These are phyloP conservation scores for Tychaedon coryphoeus DNA, from an alignment of 2,113 vertebrate species.

Conservation along the genomic window DNA sequence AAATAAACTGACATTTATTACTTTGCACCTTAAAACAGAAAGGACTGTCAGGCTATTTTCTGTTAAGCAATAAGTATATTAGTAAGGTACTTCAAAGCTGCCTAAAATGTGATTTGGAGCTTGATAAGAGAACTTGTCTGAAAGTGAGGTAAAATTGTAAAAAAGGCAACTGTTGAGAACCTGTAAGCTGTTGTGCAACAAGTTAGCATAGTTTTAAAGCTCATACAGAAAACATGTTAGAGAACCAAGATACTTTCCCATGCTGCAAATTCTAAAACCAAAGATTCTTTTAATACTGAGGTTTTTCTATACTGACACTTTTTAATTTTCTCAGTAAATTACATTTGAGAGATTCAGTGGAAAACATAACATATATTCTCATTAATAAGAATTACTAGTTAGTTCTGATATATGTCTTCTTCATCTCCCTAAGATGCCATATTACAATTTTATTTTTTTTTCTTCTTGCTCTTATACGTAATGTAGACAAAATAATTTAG, in stretches of 20 bases:
- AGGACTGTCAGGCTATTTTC: constrained; percentile 29
- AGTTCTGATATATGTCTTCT: constrained; percentile 24
- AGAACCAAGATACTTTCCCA: background rate
- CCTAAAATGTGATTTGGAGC: constrained; percentile 64
- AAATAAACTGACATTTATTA: constrained; percentile 47
- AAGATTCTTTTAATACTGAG: background rate
- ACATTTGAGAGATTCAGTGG: background rate
- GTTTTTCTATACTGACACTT: background rate
- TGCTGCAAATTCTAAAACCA: background rate
- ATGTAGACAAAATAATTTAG: constrained; percentile 38
- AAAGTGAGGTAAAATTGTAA: constrained; percentile 58
- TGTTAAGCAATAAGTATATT: constrained; percentile 50
- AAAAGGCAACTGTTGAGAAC: constrained; percentile 34
- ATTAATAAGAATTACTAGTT: constrained; percentile 11
- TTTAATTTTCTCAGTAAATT: background rate
- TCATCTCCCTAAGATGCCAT: background rate
- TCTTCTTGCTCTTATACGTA: background rate
- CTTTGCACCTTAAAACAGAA: constrained; percentile 47
- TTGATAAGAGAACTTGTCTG: constrained; percentile 56
- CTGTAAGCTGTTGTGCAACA: constrained; percentile 59
- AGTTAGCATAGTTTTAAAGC: constrained; percentile 23
- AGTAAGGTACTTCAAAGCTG: constrained; percentile 64
- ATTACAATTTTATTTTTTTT: background rate
- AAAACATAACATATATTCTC: constrained; percentile 16
- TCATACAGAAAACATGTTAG: background rate